Evolutionary conservation across 1,140 invertebrate genomes (phyloP), one percentile per base, ranked within the genome.

Genomic region (Ips nitidus): DNA sequence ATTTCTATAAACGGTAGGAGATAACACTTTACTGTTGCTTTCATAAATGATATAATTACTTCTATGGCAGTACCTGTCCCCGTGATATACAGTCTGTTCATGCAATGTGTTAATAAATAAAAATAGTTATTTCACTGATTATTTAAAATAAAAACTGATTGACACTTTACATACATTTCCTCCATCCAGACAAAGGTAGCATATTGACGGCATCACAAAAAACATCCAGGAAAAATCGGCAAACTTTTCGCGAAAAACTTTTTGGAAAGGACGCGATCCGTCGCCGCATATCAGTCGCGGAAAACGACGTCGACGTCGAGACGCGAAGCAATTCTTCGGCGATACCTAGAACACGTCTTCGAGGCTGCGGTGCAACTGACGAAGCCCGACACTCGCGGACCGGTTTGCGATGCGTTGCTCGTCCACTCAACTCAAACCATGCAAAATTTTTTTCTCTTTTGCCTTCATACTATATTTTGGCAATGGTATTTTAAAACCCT

Each of bases 321-420:
- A 43, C 63, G 52, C 63, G 52, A 53, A 55, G 45, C 42, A 63
- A 41, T 65, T 65, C 63, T 65, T 65, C 63, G 63, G 63, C 52
- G 63, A 39, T 43, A 36, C 63, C 41, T 56, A 52, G n/a, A n/a
- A 52, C 63, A 41, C 63, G 63, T 65, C 63, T 65, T 65, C 52
- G 63, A 65, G 52, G 63, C 56, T 65, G 63, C 55, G 63, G 63
- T 65, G 63, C 63, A 56, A 65, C 63, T 65, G 52, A 65, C 3
- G 57, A 22, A 41, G 63, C 52, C 45, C 47, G 52, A 55, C 42
- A 8, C 41, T 55, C 39, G 40, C 63, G 52, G 63, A 65, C 63
- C 63, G 63, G 63, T 65, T 65, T 47, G 60, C 45, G 60, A 52
- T 55, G 52, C 52, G 52, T 36, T 47, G 47, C 57, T n/a, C n/a